Conservation (phyloP, 2,113 vertebrate genomes). For the Dendropsophus ebraccatus region DNA sequence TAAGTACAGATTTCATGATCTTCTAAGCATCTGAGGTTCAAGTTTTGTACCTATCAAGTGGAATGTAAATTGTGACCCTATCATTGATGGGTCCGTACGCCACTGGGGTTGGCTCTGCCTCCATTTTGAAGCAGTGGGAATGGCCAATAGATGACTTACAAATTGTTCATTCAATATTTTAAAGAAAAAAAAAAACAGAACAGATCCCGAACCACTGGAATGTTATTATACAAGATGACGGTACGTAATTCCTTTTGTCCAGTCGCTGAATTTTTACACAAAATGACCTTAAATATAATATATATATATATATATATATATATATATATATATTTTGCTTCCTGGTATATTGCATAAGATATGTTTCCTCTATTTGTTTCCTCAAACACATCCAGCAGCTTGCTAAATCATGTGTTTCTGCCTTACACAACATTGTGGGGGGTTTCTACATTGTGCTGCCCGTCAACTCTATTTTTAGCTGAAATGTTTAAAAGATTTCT, state of each 20-base stretch:
- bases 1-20: background rate
- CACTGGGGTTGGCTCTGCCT: too few relatives aligned
- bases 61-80: too few relatives aligned
- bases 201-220: background rate
- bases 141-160: too few relatives aligned
- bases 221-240: background rate
- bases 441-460: background rate
- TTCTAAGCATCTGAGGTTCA: background rate
- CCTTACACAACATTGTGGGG: background rate
- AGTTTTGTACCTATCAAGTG: background rate
- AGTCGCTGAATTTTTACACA: background rate
- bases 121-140: too few relatives aligned
- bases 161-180: too few relatives aligned
- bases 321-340: background rate
- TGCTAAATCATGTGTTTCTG: slow-evolving; percentile 32
- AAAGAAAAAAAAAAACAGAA: too few relatives aligned
- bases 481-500: background rate
- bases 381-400: background rate
- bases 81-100: too few relatives aligned
- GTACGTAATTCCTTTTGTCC: background rate
- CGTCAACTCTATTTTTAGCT: slow-evolving; percentile 5
- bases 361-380: slow-evolving; percentile 23
- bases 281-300: background rate
- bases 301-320: too few relatives aligned
- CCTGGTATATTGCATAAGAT: slow-evolving; percentile 30